A percentile compares a stretch with the other conserved stretches of the same genome.
phyloP scores from a whole-genome alignment of 2,113 vertebrate genomes.

The Boleophthalmus pectinirostris region DNA sequence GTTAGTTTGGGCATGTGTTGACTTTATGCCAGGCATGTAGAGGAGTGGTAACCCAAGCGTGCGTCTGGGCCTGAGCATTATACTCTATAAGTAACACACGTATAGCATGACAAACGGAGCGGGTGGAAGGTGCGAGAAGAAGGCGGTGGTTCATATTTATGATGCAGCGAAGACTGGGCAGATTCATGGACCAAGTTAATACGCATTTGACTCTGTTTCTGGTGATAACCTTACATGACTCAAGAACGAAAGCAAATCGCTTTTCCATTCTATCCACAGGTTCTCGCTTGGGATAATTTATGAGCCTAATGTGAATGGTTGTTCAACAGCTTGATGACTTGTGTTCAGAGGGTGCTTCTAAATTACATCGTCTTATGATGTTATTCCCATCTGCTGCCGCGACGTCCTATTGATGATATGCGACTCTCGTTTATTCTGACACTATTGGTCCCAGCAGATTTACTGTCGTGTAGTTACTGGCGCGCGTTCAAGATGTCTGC shows the following conservation, averaged over 20 bases:
- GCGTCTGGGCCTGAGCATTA: conserved; percentile 21
- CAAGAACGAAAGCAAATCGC: neutral
- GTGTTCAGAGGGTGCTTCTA: conserved; percentile 22
- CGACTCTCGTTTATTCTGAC: conserved; percentile 29
- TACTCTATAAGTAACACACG: conserved; percentile 34
- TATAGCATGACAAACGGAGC: conserved; percentile 28
- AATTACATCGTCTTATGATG: conserved; percentile 23
- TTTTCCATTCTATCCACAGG: neutral
- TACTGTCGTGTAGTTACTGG: conserved; percentile 32
- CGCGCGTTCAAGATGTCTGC: conserved; percentile 20
- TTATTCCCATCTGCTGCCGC: conserved; percentile 33
- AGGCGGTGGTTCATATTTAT: conserved; percentile 9
- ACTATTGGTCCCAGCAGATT: conserved; percentile 35
- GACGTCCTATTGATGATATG: conserved; percentile 10
- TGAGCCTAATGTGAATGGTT: conserved; percentile 9
- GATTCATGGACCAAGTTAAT: neutral
- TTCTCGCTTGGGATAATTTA: conserved; percentile 11
- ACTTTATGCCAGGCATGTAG: conserved; percentile 42
- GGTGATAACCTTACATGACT: neutral
- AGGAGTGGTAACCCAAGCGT: conserved; percentile 41
- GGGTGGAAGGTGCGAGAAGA: neutral
- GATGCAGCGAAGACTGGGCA: neutral
- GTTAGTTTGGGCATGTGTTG: conserved; percentile 29
- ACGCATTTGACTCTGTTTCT: neutral
- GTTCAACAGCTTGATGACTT: conserved; percentile 14